Conservation (phyloP, 2,113 vertebrate genomes). For the Canis aureus region DNA sequence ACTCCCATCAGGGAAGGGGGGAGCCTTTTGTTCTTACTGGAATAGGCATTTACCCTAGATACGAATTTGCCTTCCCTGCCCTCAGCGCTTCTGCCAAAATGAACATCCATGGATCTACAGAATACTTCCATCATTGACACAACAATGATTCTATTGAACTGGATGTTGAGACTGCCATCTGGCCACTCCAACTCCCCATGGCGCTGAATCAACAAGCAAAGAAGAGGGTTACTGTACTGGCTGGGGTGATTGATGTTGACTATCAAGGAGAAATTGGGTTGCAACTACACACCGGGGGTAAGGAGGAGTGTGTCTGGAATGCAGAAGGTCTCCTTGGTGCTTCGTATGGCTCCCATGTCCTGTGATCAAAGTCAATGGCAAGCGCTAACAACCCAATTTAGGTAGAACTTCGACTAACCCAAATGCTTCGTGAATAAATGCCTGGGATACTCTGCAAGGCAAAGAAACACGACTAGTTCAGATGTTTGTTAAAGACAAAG, state of each 20-base stretch:
- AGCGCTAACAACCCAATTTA: background rate
- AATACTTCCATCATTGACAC: background rate
- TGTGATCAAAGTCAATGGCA: background rate
- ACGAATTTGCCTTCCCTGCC: background rate
- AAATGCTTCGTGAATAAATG: background rate
- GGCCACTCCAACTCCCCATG: background rate
- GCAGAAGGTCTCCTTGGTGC: no score
- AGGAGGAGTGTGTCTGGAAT: accelerated
- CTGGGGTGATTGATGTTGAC: no score
- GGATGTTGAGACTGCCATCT: background rate
- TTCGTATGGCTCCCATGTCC: background rate
- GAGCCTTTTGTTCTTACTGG: accelerated
- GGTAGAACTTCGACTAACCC: background rate
- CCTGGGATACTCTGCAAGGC: background rate
- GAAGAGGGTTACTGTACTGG: background rate
- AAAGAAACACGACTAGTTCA: accelerated
- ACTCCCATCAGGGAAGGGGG: background rate
- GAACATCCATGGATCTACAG: accelerated
- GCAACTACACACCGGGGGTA: accelerated
- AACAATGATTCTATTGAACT: accelerated
- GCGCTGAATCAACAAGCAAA: background rate
- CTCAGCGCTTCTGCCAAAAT: accelerated
- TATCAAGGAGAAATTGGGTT: accelerated
- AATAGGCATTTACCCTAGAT: background rate
- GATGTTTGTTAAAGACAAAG: background rate